A percentile compares a stretch with the other conserved stretches of the same genome.
These are phyloP conservation scores for Actenoides hombroni DNA, from an alignment of 2,113 vertebrate genomes.

Conservation along the genomic window DNA sequence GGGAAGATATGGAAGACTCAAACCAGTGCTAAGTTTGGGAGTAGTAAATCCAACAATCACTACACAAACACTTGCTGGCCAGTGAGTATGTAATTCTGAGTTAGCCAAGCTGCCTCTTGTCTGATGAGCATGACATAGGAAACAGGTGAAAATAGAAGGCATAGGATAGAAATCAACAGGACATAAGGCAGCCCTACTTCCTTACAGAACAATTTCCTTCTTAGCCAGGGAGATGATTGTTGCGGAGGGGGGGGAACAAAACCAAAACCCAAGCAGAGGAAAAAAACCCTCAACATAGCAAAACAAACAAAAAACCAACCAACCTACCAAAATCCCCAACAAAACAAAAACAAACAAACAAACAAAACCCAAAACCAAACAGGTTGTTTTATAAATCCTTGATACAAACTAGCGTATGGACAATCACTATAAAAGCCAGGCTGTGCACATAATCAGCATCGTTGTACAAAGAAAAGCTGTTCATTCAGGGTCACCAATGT, in stretches of 20 bases:
- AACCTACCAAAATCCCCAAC: no score
- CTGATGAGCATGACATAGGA: neutral
- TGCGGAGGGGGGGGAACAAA: neutral
- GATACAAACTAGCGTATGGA: neutral
- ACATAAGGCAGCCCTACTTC: neutral
- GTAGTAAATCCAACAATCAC: neutral
- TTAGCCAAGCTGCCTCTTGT: neutral
- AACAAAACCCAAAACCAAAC: no score
- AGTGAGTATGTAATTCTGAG: neutral
- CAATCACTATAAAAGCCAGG: neutral
- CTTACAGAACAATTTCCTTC: neutral
- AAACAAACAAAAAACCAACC: no score
- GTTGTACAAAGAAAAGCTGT: neutral
- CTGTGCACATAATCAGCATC: slow-evolving; percentile 20
- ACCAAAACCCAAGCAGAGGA: neutral
- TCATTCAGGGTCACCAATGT: neutral
- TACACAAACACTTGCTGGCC: neutral
- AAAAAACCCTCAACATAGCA: no score
- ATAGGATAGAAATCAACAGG: neutral
- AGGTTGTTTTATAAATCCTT: neutral
- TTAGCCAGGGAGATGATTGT: neutral
- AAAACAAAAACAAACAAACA: no score
- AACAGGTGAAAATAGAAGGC: neutral
- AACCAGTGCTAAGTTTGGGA: neutral
- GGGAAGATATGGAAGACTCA: neutral